Conservation (phyloP, 2,113 vertebrate species). For the Sphaerodactylus townsendi region DNA sequence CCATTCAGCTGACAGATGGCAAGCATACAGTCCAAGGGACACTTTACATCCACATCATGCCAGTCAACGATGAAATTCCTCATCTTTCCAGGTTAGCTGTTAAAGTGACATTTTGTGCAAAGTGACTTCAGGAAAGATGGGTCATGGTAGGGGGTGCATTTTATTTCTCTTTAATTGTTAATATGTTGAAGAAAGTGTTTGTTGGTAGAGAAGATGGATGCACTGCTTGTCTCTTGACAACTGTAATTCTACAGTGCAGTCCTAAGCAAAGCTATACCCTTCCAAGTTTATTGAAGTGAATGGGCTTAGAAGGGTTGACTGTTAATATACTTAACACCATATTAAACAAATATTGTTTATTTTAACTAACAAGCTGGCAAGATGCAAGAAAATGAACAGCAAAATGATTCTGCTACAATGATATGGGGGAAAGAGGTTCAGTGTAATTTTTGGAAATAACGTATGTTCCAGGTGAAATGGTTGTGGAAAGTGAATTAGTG, state of each 20-base stretch:
- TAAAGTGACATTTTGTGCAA: constrained; percentile 70
- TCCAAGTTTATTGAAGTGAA: too few relatives aligned
- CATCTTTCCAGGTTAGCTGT: constrained; percentile 77
- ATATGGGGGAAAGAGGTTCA: not conserved
- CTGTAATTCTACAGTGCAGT: not conserved
- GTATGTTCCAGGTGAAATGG: not conserved
- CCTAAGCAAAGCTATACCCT: too few relatives aligned
- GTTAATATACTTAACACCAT: not conserved
- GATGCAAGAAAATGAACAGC: not conserved
- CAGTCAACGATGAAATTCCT: constrained; percentile 86
- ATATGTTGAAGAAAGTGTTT: constrained; percentile 11
- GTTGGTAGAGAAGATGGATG: not conserved
- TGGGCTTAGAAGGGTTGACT: too few relatives aligned
- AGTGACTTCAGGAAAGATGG: constrained; percentile 34
- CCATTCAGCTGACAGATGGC: constrained; percentile 87
- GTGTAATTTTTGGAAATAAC: not conserved
- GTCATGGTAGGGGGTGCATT: constrained; percentile 1
- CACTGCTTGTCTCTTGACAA: not conserved
- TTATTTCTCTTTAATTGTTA: constrained; percentile 10
- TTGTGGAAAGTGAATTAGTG: not conserved
- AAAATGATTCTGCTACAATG: not conserved
- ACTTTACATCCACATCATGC: constrained; percentile 81
- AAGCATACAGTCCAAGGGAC: constrained; percentile 82
- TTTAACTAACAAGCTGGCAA: not conserved
- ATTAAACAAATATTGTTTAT: not conserved